These are phyloP conservation scores for Aricia artaxerxes DNA, from an alignment of 2,888 invertebrate genomes.

Conservation along the genomic window DNA sequence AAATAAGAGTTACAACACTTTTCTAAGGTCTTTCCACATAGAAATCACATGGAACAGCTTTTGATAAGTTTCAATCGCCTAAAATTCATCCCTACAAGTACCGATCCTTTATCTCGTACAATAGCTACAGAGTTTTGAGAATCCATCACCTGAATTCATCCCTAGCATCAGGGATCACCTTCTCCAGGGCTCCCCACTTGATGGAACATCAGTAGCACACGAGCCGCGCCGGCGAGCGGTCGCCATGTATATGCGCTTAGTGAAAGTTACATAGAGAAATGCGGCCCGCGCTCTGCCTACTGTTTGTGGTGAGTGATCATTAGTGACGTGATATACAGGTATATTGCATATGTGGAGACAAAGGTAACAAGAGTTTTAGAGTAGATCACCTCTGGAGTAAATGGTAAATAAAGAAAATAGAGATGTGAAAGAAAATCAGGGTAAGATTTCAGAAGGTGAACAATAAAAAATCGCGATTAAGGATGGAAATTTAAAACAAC, in stretches of 20 bases:
- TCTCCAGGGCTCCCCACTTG: not conserved
- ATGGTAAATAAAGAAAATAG: no score
- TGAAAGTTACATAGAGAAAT: slow-evolving; percentile 78
- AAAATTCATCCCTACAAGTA: no score
- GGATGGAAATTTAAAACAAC: no score
- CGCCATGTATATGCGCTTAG: slow-evolving; percentile 65
- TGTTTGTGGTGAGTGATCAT: slow-evolving; percentile 79
- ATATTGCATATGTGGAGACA: slow-evolving; percentile 18
- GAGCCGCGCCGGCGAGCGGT: slow-evolving; percentile 59
- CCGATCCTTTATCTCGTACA: no score
- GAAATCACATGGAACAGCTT: no score
- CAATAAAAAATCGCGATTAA: no score
- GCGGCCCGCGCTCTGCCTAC: slow-evolving; percentile 74
- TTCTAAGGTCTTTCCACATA: no score
- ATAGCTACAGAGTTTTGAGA: no score
- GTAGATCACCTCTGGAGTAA: no score
- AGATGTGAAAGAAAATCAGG: not conserved
- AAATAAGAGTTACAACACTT: no score
- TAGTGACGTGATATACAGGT: slow-evolving; percentile 47
- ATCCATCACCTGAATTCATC: not conserved
- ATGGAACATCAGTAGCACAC: slow-evolving; percentile 55
- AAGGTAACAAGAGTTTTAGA: not conserved
- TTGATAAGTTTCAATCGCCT: no score
- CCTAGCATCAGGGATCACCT: not conserved
- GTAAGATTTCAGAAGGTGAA: no score